Conservation (phyloP, 2,888 invertebrate species). For the Macaria notata region DNA sequence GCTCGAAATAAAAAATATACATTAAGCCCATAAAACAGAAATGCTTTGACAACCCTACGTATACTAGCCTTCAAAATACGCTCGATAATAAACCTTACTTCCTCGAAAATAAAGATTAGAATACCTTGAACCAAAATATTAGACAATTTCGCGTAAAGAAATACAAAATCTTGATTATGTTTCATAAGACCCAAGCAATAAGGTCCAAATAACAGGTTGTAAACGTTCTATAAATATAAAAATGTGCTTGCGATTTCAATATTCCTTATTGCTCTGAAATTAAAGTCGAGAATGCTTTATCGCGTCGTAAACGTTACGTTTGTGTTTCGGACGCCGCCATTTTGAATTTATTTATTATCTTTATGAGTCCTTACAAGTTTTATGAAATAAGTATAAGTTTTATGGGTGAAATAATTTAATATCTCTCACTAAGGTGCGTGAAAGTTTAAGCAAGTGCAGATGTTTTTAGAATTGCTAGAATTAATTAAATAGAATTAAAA, state of each 20-base stretch:
- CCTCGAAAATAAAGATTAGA: slow-evolving; percentile 2
- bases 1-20: slow-evolving; percentile 47
- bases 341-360: slow-evolving; percentile 47
- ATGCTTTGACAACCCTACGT: slow-evolving; percentile 25
- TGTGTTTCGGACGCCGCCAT: slow-evolving; percentile 48
- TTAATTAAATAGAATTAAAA: too few species aligned
- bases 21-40: slow-evolving; percentile 46
- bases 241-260: slow-evolving; percentile 3
- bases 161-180: slow-evolving; percentile 7
- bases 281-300: slow-evolving; percentile 31
- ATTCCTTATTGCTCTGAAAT: slow-evolving; percentile 12
- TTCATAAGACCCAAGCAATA: slow-evolving; percentile 11
- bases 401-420: slow-evolving; percentile 12
- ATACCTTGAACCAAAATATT: slow-evolving; percentile 7
- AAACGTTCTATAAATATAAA: slow-evolving; percentile 3
- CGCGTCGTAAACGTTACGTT: slow-evolving; percentile 24
- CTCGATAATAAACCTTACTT: not conserved
- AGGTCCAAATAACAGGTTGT: slow-evolving; percentile 5
- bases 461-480: too few species aligned
- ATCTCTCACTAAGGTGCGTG: slow-evolving; percentile 1
- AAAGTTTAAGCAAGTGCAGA: too few species aligned
- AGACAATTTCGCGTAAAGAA: slow-evolving; percentile 1
- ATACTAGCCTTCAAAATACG: not conserved
- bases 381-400: slow-evolving; percentile 17
- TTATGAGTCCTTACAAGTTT: slow-evolving; percentile 18